Evolutionary conservation across 1,140 invertebrate genomes (phyloP), one percentile per base, ranked within the genome.

Genomic region (Rhopalosiphum padi): DNA sequence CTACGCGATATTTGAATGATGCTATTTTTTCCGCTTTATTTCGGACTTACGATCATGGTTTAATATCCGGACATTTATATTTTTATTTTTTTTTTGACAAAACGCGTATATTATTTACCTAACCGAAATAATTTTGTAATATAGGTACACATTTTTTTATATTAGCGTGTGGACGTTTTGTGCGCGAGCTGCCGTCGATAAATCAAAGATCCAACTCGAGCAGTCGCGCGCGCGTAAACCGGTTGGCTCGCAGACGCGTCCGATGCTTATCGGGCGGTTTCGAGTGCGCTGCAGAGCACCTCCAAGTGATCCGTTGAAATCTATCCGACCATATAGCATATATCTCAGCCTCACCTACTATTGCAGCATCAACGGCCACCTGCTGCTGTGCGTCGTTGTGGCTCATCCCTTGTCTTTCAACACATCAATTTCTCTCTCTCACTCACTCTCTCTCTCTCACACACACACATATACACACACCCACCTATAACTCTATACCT

Each of bases 371-470:
- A 9, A 11, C 35, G 91, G 82, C 48, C 91, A 93, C 90, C 93
- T 51, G 93, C 89, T 92, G 85, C 83, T 85, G 88, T 22, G 30
- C 37, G 41, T n/a, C 82, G 82, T 41, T 35, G 37, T 46, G 18
- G 82, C 85, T 88, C 93, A 89, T 89, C 86, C 85, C 93, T 68
- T 88, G 51, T 37, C 93, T 87, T 93, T 89, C 93, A 89, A 88
- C 93, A 93, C 94, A 41, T 60, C 25, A 90, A 23, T 35, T 2
- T 43, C 91, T 87, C 21, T 83, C 41, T 86, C 41, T 46, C 41
- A n/a, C 25, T 46, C 41, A 37, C 41, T 46, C 41, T 46, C 41
- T 43, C 91, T 87, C 21, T 83, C 41, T 86, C 41, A n/a, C 41
- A 30, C 25, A 30, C 41, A 30, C 55, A 30, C 55, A 30, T 43